These are phyloP conservation scores for Nemotelus pantherinus DNA, from an alignment of 2,888 invertebrate genomes.

Conservation along the genomic window DNA sequence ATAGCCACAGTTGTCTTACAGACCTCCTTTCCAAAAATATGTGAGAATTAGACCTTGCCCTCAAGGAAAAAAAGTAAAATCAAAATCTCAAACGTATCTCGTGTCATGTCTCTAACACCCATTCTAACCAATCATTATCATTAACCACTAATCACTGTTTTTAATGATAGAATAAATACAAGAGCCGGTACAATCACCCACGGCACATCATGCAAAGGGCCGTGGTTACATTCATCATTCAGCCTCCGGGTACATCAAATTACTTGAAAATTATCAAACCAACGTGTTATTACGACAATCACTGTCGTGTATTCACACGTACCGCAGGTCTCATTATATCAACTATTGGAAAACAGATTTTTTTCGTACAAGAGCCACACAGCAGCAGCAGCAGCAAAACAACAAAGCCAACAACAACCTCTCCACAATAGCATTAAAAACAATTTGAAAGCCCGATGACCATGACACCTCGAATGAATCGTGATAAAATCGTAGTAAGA, in stretches of 20 bases:
- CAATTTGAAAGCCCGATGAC: conserved; percentile 31
- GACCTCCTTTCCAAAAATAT: too few relatives aligned
- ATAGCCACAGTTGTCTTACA: too few relatives aligned
- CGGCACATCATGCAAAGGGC: conserved; percentile 11
- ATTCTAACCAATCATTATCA: not conserved
- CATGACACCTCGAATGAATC: conserved; percentile 34
- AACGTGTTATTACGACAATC: conserved; percentile 28
- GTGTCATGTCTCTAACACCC: too few relatives aligned
- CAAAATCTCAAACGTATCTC: too few relatives aligned
- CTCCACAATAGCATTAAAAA: conserved; percentile 2
- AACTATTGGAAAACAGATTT: not conserved
- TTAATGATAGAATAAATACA: conserved; percentile 10
- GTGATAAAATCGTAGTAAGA: conserved; percentile 23
- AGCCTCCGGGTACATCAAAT: conserved; percentile 13
- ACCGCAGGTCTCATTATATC: not conserved
- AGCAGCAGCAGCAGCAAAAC: not conserved
- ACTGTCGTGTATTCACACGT: not conserved
- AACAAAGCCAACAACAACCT: not conserved
- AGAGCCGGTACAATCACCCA: not conserved
- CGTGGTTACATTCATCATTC: not conserved
- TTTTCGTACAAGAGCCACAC: not conserved
- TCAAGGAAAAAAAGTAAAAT: too few relatives aligned
- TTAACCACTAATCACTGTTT: not conserved
- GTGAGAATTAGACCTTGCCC: too few relatives aligned
- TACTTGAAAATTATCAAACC: conserved; percentile 28